Evolutionary conservation across 2,113 vertebrate genomes (phyloP), one percentile per base, ranked within the genome.

Genomic region (Tenrec ecaudatus): DNA sequence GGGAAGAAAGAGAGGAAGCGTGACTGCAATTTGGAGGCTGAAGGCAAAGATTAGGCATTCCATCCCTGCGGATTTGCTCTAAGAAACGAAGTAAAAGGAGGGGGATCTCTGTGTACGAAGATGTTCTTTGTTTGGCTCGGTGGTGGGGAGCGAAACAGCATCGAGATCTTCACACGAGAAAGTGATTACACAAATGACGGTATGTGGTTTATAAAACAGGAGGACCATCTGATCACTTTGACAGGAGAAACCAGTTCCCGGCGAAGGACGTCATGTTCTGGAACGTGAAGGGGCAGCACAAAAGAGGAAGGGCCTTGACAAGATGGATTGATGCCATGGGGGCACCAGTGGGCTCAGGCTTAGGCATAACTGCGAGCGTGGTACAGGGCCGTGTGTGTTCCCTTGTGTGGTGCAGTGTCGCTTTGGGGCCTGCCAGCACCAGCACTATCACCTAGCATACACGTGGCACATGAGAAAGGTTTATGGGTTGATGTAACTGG

Each of bases 111-210:
- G 69, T 66, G 14, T 43, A 68, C 36, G 40, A 38, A 58, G 43
- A 62, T 76, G 4, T 62, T 43, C 47, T 86, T 82, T 83, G 58
- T 53, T 7, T 77, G 2, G 20, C 8, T 82, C 31, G 62, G 75
- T 6, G 25, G 25, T 2, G 17, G 33, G 0, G 33, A 85, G 75
- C 69, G 27, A 93, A 80, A 81, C 12, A 86, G 77, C 62, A 69
- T 19, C 62, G 82, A 95, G 12, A 17, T 73, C 84, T 92, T 91
- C 89, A 89, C 66, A 38, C 68, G 53, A 91, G n/a, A 77, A 86
- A 22, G 58, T 53, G 82, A 38, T 79, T 86, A 81, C 2, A 71
- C 38, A 71, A 62, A 86, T 80, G 73, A 90, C 19, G n/a, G 3
- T 69, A 0, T 83, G 19, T 64, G 11, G 58, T 89, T 91, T 88